Base-by-base conservation (phyloP, 1,140 invertebrate genomes). In the Apis florea region DNA sequence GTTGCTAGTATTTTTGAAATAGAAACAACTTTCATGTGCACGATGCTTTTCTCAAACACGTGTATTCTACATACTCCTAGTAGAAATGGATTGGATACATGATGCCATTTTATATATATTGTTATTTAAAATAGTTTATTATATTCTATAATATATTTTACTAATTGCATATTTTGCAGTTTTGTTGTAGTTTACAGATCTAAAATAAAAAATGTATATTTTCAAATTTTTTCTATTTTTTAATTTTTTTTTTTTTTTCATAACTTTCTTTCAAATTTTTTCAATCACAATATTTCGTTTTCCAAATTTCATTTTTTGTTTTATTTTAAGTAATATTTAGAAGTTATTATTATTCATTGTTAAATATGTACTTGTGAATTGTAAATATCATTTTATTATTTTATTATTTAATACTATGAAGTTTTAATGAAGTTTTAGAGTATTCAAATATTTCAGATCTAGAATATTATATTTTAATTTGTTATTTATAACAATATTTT, bases 51-150 rank as follows among this genome's bases (percentile, higher is more conserved):
- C 40, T 66, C 74, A 75, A 47, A 83, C 83, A 84, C 87, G 85
- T 87, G 88, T 83, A 85, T 88, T 74, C 81, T 84, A 63, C 72
- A 49, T 84, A 78, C 77, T 75, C 79, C 67, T 67, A 73, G 63
- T 58, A 63, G 47, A 40, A 61, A 84, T 64, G 82, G 81, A 83
- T 88, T 67, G 80, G 84, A 83, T 88, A 78, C 79, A 83, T 85
- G 89, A 82, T 89, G 89, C 89, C 88, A 89, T 88, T 88, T 90
- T 89, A 86, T 88, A 66, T 89, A 86, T 88, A 66, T 69, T 66
- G 70, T 80, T 79, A 64, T 79, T 79, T 72, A 79, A 79, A 79
- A 64, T 79, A 79, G 58, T 59, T 72, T 64, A 54, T 54, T 63
- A 13, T 40, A 73, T 54, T 73, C 40, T 49, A 8, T 21, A 15